Conservation (phyloP, 2,797 vertebrate genomes). For the Scarus forsteni region DNA sequence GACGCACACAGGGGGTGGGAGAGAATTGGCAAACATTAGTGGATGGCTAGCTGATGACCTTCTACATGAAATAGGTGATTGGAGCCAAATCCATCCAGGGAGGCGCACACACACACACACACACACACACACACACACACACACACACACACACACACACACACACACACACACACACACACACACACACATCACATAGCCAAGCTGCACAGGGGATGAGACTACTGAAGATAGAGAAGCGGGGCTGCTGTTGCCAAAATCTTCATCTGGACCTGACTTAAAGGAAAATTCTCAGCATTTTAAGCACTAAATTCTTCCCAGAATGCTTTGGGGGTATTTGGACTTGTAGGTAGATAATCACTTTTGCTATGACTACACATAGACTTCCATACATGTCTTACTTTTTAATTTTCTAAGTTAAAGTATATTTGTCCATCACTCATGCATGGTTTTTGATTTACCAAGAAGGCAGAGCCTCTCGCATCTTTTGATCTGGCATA, state of each 20-base stretch:
- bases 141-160: neutral
- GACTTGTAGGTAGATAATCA: neutral
- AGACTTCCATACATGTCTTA: neutral
- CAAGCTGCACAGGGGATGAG: constrained; percentile 51
- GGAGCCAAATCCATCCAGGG: constrained; percentile 68
- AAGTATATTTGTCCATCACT: neutral
- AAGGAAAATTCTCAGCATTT: constrained; percentile 21
- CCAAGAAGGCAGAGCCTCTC: no score
- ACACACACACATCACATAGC: constrained; percentile 16
- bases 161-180: neutral
- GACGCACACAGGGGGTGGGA: neutral
- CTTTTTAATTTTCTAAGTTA: neutral
- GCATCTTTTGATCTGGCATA: no score
- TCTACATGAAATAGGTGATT: constrained; percentile 73
- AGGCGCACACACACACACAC: neutral
- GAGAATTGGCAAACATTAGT: constrained; percentile 44
- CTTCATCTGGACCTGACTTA: constrained; percentile 52
- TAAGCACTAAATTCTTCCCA: neutral
- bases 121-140: neutral
- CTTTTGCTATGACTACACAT: no score
- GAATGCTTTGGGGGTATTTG: neutral
- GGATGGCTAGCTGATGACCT: constrained; percentile 69
- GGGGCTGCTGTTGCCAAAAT: constrained; percentile 34
- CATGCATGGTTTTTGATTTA: no score
- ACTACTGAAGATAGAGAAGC: constrained; percentile 43